Percentiles rank a stretch among this genome's conserved stretches.
These are phyloP conservation scores for Albula goreensis DNA, from an alignment of 2,113 vertebrate species.

Conservation along the genomic window DNA sequence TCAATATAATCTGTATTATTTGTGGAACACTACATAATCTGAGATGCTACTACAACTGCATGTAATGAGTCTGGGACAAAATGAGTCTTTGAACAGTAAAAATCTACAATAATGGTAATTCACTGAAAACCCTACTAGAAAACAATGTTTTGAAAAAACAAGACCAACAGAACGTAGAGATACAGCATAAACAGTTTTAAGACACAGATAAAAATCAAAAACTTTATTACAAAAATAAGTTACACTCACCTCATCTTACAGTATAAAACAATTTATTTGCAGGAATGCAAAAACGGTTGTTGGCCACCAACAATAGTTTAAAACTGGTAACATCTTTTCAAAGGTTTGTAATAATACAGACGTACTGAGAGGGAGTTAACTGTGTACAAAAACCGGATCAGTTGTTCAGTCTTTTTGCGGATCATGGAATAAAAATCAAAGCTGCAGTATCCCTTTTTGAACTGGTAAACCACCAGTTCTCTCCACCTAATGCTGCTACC, in stretches of 20 bases:
- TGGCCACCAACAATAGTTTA: constrained; percentile 84
- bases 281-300: constrained; percentile 92
- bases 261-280: constrained; percentile 99
- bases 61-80: too few species aligned
- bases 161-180: not conserved
- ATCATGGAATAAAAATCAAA: constrained; percentile 33
- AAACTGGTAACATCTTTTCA: constrained; percentile 81
- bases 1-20: too few species aligned
- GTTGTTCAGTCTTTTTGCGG: constrained; percentile 35
- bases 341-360: constrained; percentile 64
- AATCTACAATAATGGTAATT: too few species aligned
- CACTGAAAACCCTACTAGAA: too few species aligned
- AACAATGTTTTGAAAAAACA: not conserved
- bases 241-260: constrained; percentile 93
- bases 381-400: constrained; percentile 45
- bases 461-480: constrained; percentile 26
- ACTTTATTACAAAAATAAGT: constrained; percentile 99
- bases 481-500: constrained; percentile 14
- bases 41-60: too few species aligned
- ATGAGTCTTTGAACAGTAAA: too few species aligned
- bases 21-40: too few species aligned
- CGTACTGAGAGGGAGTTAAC: constrained; percentile 34
- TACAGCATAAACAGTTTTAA: constrained; percentile 28
- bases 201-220: constrained; percentile 73
- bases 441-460: constrained; percentile 46